These are phyloP conservation scores for Eciton burchellii DNA, from an alignment of 1,140 invertebrate species.

Conservation along the genomic window DNA sequence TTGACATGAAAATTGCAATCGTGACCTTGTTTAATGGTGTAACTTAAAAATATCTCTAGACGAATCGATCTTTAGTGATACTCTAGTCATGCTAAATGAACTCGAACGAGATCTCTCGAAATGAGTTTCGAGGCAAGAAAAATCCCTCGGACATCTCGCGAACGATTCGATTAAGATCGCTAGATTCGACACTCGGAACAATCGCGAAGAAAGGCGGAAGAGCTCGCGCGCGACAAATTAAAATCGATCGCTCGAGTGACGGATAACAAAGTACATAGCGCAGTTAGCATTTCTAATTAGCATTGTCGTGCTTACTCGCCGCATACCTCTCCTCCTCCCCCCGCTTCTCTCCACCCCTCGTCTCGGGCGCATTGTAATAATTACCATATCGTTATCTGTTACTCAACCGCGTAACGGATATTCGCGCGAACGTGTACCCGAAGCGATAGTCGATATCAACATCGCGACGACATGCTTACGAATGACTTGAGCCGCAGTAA, in stretches of 20 bases:
- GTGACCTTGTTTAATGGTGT: background rate
- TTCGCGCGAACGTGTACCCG: slow-evolving; percentile 27
- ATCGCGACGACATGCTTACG: slow-evolving; percentile 20
- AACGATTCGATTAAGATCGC: background rate
- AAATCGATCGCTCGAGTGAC: slow-evolving; percentile 29
- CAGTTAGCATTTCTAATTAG: slow-evolving; percentile 23
- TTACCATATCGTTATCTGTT: slow-evolving; percentile 52
- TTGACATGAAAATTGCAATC: slow-evolving; percentile 28
- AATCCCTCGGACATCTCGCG: too few species aligned
- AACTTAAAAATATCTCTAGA: background rate
- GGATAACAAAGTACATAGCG: slow-evolving; percentile 24
- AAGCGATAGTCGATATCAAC: slow-evolving; percentile 50
- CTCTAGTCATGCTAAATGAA: background rate
- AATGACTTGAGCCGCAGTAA: slow-evolving; percentile 14
- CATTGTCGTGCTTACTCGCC: background rate
- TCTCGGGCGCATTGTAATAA: slow-evolving; percentile 23
- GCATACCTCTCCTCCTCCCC: too few species aligned
- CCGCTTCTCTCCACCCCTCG: background rate
- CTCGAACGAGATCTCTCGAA: background rate
- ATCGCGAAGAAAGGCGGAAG: slow-evolving; percentile 17
- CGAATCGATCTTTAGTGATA: background rate
- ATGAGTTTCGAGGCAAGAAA: slow-evolving; percentile 16
- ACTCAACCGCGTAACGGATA: slow-evolving; percentile 46
- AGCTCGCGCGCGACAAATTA: background rate
- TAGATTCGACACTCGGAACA: background rate